Conservation (phyloP, 2,113 vertebrate genomes). For the Rhodinocichla rosea region DNA sequence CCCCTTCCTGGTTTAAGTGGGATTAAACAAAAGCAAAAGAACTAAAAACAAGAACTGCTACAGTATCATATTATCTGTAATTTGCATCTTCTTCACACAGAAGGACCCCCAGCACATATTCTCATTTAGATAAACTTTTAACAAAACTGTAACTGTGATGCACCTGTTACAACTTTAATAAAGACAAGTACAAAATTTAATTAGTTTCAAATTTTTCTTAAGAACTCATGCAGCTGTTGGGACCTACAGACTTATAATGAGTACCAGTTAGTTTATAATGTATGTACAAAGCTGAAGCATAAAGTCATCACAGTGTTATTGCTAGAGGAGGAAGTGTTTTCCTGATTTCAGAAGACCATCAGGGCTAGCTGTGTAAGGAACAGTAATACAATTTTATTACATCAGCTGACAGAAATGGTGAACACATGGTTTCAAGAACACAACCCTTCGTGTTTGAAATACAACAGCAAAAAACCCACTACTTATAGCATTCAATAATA, state of each 20-base stretch:
- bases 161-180: not conserved
- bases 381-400: not conserved
- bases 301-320: not conserved
- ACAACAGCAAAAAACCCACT: not conserved
- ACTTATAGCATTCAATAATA: not conserved
- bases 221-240: not conserved
- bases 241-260: not conserved
- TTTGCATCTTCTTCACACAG: not conserved
- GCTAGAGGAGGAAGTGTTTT: not conserved
- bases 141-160: not conserved
- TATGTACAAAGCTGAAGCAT: not conserved
- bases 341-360: not conserved
- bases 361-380: not conserved
- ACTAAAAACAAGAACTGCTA: not conserved
- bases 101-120: not conserved
- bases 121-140: not conserved
- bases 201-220: not conserved
- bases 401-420: not conserved
- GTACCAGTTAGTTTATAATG: not conserved
- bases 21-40: not conserved
- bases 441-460: not conserved
- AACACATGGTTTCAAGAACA: not conserved
- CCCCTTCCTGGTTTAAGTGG: not conserved
- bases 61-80: not conserved
- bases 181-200: not conserved